These are phyloP conservation scores for Drosophila monieri DNA, from an alignment of 2,888 invertebrate genomes.

Conservation along the genomic window DNA sequence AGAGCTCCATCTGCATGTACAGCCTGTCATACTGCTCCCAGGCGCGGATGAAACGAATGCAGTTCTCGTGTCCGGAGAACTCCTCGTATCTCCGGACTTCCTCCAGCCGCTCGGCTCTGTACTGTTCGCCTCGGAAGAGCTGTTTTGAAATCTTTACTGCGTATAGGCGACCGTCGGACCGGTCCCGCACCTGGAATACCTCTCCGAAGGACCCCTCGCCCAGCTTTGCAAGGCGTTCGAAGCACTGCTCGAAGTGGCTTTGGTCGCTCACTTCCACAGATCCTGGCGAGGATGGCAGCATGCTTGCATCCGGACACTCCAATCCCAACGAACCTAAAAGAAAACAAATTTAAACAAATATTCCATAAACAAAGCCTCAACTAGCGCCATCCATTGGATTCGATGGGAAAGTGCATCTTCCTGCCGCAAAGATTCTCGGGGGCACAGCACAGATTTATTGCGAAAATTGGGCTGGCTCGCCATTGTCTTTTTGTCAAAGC, in stretches of 20 bases:
- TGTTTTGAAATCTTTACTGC: conserved; percentile 89
- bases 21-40: conserved; percentile 90
- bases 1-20: conserved; percentile 90
- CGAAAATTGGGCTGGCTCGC: neutral
- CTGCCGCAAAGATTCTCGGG: neutral
- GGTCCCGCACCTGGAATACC: conserved; percentile 88
- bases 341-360: neutral
- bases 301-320: conserved; percentile 58
- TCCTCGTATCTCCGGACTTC: conserved; percentile 89
- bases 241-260: conserved; percentile 89
- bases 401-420: neutral
- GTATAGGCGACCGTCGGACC: conserved; percentile 88
- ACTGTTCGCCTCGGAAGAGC: conserved; percentile 86
- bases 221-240: conserved; percentile 86
- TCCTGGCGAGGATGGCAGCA: conserved; percentile 40
- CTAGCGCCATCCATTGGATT: conserved; percentile 1
- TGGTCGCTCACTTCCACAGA: conserved; percentile 61
- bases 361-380: neutral
- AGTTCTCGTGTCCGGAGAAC: conserved; percentile 88
- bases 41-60: conserved; percentile 87
- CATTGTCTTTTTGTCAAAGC: neutral
- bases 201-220: conserved; percentile 91
- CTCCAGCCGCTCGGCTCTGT: conserved; percentile 86
- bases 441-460: neutral
- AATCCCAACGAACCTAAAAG: neutral